Evolutionary conservation across 2,113 vertebrate species (phyloP).

Genomic region (Puntigrus tetrazona): DNA sequence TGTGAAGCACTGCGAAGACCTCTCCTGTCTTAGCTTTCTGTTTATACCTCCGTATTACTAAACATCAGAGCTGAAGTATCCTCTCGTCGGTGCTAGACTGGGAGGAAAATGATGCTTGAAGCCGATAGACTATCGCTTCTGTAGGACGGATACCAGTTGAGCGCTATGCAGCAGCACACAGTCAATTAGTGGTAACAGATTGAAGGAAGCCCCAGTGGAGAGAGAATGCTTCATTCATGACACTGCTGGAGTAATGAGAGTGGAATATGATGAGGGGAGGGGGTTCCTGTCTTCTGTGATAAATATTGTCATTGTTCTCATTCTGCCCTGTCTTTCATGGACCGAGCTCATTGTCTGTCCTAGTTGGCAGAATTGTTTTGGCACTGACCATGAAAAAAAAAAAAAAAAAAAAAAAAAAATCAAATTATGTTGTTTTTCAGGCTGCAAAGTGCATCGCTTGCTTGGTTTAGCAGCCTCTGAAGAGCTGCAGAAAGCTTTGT

Average conservation of each 20-base stretch:
- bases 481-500: slow-evolving; percentile 61
- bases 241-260: slow-evolving; percentile 73
- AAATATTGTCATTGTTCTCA: slow-evolving; percentile 79
- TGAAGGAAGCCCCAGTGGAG: slow-evolving; percentile 67
- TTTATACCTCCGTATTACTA: slow-evolving; percentile 29
- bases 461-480: slow-evolving; percentile 73
- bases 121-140: slow-evolving; percentile 14
- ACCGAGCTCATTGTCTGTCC: slow-evolving; percentile 63
- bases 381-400: slow-evolving; percentile 58
- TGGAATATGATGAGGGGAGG: slow-evolving; percentile 58
- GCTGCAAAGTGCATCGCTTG: slow-evolving; percentile 70
- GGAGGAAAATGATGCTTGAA: slow-evolving; percentile 52
- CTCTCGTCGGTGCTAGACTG: slow-evolving; percentile 17
- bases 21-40: slow-evolving; percentile 22
- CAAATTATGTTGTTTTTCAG: slow-evolving; percentile 71
- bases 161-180: slow-evolving; percentile 66
- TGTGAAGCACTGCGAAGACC: slow-evolving; percentile 18
- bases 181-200: slow-evolving; percentile 74
- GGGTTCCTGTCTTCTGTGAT: slow-evolving; percentile 70
- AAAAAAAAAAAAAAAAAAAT: no score
- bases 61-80: slow-evolving; percentile 28
- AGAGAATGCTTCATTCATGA: slow-evolving; percentile 76
- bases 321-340: slow-evolving; percentile 68
- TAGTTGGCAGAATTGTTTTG: slow-evolving; percentile 64
- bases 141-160: slow-evolving; percentile 46